These are phyloP conservation scores for Crypturellus tataupa DNA, from an alignment of 2,797 vertebrate genomes.

Conservation along the genomic window DNA sequence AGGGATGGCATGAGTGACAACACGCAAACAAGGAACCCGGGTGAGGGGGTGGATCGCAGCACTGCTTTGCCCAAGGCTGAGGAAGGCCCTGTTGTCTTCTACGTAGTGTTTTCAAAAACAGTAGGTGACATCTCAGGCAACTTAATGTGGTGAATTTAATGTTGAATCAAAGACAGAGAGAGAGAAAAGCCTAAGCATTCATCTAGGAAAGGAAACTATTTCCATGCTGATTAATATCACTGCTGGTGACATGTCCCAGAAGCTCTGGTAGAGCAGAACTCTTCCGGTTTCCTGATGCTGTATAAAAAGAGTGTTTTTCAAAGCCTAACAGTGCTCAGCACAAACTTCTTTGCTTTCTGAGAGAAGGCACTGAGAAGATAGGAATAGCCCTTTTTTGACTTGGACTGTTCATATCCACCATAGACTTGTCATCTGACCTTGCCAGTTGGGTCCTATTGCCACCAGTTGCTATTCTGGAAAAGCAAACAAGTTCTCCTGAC, in stretches of 20 bases:
- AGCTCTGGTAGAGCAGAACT: neutral
- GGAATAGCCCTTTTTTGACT: neutral
- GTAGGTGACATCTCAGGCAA: slow-evolving; percentile 1
- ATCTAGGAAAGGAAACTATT: slow-evolving; percentile 31
- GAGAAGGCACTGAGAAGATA: neutral
- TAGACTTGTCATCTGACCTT: slow-evolving; percentile 40
- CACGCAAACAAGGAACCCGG: fast-evolving
- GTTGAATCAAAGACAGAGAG: slow-evolving; percentile 25
- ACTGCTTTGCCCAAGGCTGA: neutral
- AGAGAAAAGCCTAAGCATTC: neutral
- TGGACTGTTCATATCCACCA: slow-evolving; percentile 1
- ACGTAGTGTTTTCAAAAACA: slow-evolving; percentile 5
- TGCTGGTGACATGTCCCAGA: slow-evolving; percentile 29
- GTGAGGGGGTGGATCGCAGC: neutral
- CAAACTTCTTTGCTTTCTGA: slow-evolving; percentile 21
- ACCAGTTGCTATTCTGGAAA: slow-evolving; percentile 15
- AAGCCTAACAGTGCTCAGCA: neutral
- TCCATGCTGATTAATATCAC: slow-evolving; percentile 23
- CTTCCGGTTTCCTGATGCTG: neutral
- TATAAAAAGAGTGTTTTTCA: slow-evolving; percentile 5
- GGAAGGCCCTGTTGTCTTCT: neutral
- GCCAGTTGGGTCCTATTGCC: neutral
- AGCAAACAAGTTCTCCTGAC: neutral
- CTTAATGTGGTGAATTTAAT: neutral
- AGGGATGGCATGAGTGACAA: slow-evolving; percentile 19